phyloP scores from a whole-genome alignment of 2,888 invertebrate genomes.

The Cordilura impudica region DNA sequence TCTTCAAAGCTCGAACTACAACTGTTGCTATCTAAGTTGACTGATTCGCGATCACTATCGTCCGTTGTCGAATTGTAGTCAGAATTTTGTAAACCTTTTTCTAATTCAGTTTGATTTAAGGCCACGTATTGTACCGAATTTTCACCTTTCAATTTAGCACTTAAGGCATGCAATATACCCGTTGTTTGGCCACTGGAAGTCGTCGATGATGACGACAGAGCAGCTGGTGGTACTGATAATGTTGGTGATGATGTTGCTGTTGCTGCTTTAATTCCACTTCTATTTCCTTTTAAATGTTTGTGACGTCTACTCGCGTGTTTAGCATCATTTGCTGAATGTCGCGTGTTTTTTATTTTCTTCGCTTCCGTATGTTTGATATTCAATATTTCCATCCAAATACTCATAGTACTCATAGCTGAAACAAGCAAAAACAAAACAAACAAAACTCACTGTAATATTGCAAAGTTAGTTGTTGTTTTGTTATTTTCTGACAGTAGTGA shows the following conservation, averaged over 20 bases:
- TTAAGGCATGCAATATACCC: slow-evolving; percentile 44
- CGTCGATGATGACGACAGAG: neutral
- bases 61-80: neutral
- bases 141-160: slow-evolving; percentile 26
- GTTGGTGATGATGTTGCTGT: neutral
- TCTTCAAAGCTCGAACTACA: slow-evolving; percentile 66
- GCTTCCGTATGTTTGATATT: slow-evolving; percentile 47
- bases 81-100: slow-evolving; percentile 61
- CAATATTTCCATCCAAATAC: slow-evolving; percentile 47
- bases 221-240: slow-evolving; percentile 7
- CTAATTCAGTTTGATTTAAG: slow-evolving; percentile 69
- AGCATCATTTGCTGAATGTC: slow-evolving; percentile 8
- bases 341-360: slow-evolving; percentile 30
- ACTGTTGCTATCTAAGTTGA: neutral
- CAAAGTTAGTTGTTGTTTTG: slow-evolving; percentile 18
- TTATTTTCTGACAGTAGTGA: neutral
- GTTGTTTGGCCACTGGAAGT: slow-evolving; percentile 32
- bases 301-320: slow-evolving; percentile 30
- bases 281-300: slow-evolving; percentile 35
- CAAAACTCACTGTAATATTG: slow-evolving; percentile 10
- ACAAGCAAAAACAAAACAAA: neutral
- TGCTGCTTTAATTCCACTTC: neutral
- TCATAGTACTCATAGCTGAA: slow-evolving; percentile 48
- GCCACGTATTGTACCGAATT: slow-evolving; percentile 63
- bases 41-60: slow-evolving; percentile 2